These are phyloP conservation scores for Bacillus rossius DNA, from an alignment of 1,140 invertebrate genomes.

Conservation along the genomic window DNA sequence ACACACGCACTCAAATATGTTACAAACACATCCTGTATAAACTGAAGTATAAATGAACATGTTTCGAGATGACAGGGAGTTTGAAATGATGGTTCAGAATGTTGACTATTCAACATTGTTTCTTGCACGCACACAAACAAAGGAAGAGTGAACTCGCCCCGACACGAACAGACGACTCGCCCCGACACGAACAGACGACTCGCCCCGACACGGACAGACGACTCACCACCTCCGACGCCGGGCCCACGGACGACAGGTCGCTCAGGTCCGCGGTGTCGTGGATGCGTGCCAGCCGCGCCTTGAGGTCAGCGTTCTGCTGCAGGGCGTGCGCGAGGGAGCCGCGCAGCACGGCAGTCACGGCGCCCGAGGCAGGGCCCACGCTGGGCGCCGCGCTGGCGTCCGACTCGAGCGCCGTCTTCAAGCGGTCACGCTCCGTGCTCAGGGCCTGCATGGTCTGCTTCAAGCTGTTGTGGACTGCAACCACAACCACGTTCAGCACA, in stretches of 20 bases:
- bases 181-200: too few species aligned
- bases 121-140: too few species aligned
- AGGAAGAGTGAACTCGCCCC: too few species aligned
- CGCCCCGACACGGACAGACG: too few species aligned
- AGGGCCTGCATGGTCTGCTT: constrained; percentile 48
- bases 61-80: too few species aligned
- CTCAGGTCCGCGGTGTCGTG: constrained; percentile 52
- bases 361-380: constrained; percentile 29
- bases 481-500: constrained; percentile 13
- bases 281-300: constrained; percentile 57
- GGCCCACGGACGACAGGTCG: constrained; percentile 47
- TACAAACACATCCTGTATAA: too few species aligned
- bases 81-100: too few species aligned
- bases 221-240: constrained; percentile 46
- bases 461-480: constrained; percentile 50
- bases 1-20: too few species aligned
- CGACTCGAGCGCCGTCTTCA: constrained; percentile 49
- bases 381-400: constrained; percentile 29
- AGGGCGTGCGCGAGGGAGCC: constrained; percentile 56
- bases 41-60: too few species aligned
- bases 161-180: too few species aligned
- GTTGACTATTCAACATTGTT: too few species aligned
- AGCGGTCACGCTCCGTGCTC: constrained; percentile 55
- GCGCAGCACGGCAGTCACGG: constrained; percentile 46
- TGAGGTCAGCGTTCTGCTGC: constrained; percentile 68